These are phyloP conservation scores for Holothuria leucospilota DNA, from an alignment of 53 echinoderm and acorn worm genomes.

Conservation along the genomic window DNA sequence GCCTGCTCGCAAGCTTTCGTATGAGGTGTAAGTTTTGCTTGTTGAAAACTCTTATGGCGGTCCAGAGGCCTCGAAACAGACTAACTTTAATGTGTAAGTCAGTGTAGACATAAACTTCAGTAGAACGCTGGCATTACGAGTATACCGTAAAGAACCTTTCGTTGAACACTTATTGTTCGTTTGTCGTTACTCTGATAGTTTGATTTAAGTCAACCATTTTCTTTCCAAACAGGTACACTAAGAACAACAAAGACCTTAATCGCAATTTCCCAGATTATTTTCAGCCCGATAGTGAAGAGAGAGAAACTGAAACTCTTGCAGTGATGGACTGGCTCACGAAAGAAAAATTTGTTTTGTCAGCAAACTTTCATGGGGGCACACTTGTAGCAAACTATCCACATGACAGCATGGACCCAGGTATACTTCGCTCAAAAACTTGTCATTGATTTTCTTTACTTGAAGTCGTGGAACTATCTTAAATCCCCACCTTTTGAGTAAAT, in stretches of 20 bases:
- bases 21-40: too few relatives aligned
- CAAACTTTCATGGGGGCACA: constrained; percentile 90
- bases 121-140: too few relatives aligned
- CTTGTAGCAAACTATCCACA: constrained; percentile 87
- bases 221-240: constrained; percentile 61
- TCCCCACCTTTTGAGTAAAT: too few relatives aligned
- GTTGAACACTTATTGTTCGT: background rate
- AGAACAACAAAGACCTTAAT: constrained; percentile 76
- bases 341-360: constrained; percentile 82
- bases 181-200: background rate
- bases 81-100: too few relatives aligned
- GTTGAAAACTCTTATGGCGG: too few relatives aligned
- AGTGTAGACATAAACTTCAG: too few relatives aligned
- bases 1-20: too few relatives aligned
- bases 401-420: constrained; percentile 80
- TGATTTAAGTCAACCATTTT: background rate
- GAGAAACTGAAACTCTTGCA: constrained; percentile 77
- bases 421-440: too few relatives aligned
- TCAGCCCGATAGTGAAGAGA: constrained; percentile 52
- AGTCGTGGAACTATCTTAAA: too few relatives aligned
- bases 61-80: too few relatives aligned
- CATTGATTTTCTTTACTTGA: too few relatives aligned
- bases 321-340: constrained; percentile 79
- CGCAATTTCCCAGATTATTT: constrained; percentile 95
- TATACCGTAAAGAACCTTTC: too few relatives aligned